Evolutionary conservation across 2,113 vertebrate genomes (phyloP).

Genomic region (Zootoca vivipara): DNA sequence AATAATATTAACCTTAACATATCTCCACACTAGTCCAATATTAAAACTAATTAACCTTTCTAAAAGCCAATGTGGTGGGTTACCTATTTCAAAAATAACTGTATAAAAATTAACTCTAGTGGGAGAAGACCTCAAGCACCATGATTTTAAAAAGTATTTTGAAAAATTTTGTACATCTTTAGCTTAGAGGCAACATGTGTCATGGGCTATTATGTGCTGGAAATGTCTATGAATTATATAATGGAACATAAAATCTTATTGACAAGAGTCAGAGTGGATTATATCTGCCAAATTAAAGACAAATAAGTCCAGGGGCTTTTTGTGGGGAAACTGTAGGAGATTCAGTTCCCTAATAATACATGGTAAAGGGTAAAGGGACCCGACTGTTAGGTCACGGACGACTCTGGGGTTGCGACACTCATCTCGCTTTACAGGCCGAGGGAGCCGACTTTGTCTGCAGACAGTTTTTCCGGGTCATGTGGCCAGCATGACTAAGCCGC

Average conservation of each 20-base stretch:
- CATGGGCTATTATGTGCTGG: background rate
- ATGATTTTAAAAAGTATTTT: background rate
- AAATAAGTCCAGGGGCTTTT: too few species aligned
- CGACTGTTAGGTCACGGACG: too few species aligned
- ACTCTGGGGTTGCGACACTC: too few species aligned
- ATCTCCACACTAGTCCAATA: conserved; percentile 6
- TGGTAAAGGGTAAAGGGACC: too few species aligned
- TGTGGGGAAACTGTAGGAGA: too few species aligned
- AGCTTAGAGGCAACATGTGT: background rate
- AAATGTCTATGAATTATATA: background rate
- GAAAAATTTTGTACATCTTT: background rate
- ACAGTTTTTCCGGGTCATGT: too few species aligned
- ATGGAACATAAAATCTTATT: background rate
- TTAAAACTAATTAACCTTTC: background rate
- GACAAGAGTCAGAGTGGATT: background rate
- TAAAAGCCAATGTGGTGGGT: background rate
- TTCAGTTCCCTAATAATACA: too few species aligned
- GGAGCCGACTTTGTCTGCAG: too few species aligned
- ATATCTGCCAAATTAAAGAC: background rate
- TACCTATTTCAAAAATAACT: background rate
- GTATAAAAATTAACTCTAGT: background rate
- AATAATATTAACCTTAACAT: background rate
- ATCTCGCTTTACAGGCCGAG: too few species aligned
- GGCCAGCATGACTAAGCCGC: too few species aligned
- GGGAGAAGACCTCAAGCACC: background rate